These are phyloP conservation scores for Acanthosoma haemorrhoidale DNA, from an alignment of 2,888 invertebrate species.

Conservation along the genomic window DNA sequence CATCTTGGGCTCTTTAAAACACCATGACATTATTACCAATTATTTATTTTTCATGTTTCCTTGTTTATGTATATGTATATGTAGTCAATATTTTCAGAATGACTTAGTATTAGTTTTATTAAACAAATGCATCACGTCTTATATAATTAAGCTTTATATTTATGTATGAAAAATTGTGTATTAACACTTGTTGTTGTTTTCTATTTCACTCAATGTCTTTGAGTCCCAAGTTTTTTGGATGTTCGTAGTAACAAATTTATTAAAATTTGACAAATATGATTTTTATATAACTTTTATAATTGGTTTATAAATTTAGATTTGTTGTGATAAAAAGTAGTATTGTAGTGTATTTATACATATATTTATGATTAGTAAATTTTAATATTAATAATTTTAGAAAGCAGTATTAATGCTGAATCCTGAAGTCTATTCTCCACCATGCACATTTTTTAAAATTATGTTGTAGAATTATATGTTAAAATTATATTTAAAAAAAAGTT, in stretches of 20 bases:
- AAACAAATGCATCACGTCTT: background rate
- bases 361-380: slow-evolving; percentile 17
- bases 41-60: too few relatives aligned
- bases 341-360: slow-evolving; percentile 1
- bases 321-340: slow-evolving; percentile 23
- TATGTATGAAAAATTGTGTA: background rate
- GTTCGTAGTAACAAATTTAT: background rate
- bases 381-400: background rate
- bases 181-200: background rate
- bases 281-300: background rate
- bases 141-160: background rate
- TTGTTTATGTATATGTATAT: too few relatives aligned
- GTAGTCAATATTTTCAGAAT: too few relatives aligned
- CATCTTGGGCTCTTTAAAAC: too few relatives aligned
- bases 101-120: too few relatives aligned
- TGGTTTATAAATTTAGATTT: background rate
- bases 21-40: too few relatives aligned
- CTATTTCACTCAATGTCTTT: background rate
- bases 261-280: background rate
- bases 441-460: background rate
- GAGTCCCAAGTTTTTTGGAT: background rate
- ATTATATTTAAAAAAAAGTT: background rate
- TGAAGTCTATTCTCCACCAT: background rate
- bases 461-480: background rate
- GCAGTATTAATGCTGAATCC: slow-evolving; percentile 5